A percentile compares a stretch with the other conserved stretches of the same genome.
phyloP scores from a whole-genome alignment of 2,113 vertebrate genomes.

The Scomber colias region DNA sequence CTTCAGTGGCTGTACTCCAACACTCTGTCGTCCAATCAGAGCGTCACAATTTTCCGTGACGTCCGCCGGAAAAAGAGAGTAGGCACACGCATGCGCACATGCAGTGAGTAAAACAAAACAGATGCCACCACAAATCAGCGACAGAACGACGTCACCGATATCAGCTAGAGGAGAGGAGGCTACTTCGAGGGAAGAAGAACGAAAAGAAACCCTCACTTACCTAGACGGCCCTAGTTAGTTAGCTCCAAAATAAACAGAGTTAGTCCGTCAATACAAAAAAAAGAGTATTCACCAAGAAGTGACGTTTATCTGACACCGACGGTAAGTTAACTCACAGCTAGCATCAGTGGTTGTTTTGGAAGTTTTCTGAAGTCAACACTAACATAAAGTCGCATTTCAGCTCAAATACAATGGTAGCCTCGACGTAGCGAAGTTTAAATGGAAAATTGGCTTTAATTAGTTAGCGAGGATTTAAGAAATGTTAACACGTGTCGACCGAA shows the following conservation, averaged over 20 bases:
- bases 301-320: constrained; percentile 16
- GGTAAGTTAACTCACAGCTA: constrained; percentile 46
- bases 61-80: constrained; percentile 63
- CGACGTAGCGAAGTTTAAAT: neutral
- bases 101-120: constrained; percentile 67
- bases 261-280: neutral
- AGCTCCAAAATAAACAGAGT: neutral
- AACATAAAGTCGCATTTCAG: neutral
- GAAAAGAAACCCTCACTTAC: neutral
- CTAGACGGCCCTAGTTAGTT: constrained; percentile 70
- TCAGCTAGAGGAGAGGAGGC: neutral
- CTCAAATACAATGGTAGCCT: neutral
- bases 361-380: neutral
- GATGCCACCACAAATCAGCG: constrained; percentile 42
- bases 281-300: neutral
- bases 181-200: neutral
- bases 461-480: neutral
- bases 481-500: constrained; percentile 58
- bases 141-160: constrained; percentile 35
- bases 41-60: constrained; percentile 67
- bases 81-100: constrained; percentile 67
- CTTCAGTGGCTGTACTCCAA: constrained; percentile 2
- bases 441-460: neutral
- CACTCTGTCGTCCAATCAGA: constrained; percentile 56
- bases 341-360: neutral